phyloP scores from a whole-genome alignment of 2,113 vertebrate genomes.

The Boulengerochromis microlepis region DNA sequence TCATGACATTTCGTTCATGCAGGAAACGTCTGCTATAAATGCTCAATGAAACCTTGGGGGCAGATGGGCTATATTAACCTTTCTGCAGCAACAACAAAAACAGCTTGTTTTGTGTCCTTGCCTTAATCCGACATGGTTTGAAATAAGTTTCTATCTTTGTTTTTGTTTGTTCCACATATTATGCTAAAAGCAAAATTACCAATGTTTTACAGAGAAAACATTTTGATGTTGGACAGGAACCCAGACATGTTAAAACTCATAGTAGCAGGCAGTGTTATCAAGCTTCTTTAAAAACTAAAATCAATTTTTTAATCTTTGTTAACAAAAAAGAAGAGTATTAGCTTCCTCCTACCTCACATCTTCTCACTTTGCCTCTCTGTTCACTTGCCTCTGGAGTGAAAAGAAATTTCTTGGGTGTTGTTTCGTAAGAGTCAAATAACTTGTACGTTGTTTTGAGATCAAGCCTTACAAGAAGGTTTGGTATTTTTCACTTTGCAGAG shows the following conservation, averaged over 20 bases:
- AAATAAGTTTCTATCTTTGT: neutral
- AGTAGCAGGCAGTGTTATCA: neutral
- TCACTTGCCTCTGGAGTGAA: neutral
- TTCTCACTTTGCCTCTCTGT: neutral
- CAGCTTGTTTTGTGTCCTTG: neutral
- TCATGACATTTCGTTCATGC: neutral
- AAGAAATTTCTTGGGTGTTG: neutral
- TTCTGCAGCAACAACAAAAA: neutral
- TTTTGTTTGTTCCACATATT: neutral
- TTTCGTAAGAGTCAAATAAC: constrained; percentile 3
- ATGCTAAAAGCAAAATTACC: neutral
- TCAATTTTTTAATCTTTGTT: neutral
- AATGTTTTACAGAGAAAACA: neutral
- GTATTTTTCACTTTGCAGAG: neutral
- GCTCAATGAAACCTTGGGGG: neutral
- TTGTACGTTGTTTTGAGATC: constrained; percentile 8
- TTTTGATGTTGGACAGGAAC: neutral
- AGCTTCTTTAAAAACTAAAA: neutral
- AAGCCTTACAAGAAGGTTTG: neutral
- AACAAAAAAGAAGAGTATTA: neutral
- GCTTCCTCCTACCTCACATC: neutral
- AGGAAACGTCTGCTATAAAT: neutral
- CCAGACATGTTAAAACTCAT: neutral
- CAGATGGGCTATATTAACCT: neutral
- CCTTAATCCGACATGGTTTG: neutral